These are phyloP conservation scores for Formica selysi DNA, from an alignment of 1,140 invertebrate species.

Conservation along the genomic window DNA sequence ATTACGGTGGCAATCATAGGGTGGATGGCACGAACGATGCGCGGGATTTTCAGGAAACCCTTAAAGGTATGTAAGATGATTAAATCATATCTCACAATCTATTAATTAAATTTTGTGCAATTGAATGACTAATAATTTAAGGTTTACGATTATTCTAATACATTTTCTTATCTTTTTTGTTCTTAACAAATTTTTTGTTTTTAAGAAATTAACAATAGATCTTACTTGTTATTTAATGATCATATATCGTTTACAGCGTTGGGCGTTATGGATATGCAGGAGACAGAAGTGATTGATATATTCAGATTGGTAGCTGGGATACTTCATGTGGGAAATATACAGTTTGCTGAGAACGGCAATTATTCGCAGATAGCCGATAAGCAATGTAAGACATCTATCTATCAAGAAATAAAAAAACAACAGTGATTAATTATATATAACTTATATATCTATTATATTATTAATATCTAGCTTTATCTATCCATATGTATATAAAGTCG, in stretches of 20 bases:
- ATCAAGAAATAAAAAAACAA: neutral
- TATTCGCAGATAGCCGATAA: constrained; percentile 89
- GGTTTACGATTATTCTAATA: neutral
- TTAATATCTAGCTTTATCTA: neutral
- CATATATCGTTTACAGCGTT: constrained; percentile 87
- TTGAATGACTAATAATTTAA: constrained; percentile 4
- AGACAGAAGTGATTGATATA: constrained; percentile 88
- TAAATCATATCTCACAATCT: neutral
- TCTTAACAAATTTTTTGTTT: neutral
- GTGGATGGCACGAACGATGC: constrained; percentile 91
- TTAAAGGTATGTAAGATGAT: constrained; percentile 84
- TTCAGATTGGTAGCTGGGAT: constrained; percentile 89
- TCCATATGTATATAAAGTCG: neutral
- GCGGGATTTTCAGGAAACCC: constrained; percentile 90
- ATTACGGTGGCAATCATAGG: constrained; percentile 88
- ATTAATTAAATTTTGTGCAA: neutral
- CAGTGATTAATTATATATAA: constrained; percentile 22
- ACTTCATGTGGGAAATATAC: constrained; percentile 91
- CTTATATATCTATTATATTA: neutral
- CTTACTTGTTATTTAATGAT: constrained; percentile 27
- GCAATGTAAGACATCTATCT: constrained; percentile 86
- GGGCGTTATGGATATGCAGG: constrained; percentile 89
- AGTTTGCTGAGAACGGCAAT: constrained; percentile 89
- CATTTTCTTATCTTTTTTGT: neutral
- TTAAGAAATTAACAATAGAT: neutral